phyloP scores from a whole-genome alignment of 2,797 vertebrate species.

The Myotis planiceps region DNA sequence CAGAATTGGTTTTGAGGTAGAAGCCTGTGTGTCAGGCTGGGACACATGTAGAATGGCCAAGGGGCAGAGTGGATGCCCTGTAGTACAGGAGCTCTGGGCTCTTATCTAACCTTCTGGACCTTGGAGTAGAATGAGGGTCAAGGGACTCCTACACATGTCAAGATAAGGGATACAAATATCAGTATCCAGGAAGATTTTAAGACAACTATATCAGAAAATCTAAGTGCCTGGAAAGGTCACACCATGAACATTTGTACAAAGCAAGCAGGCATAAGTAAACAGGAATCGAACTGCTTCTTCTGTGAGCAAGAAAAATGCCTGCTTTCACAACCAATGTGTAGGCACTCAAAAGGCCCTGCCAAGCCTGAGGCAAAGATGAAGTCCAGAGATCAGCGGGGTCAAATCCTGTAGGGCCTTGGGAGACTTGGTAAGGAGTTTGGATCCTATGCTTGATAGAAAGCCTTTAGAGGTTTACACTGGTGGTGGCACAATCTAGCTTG shows the following conservation, averaged over 20 bases:
- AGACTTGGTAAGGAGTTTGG: too few relatives aligned
- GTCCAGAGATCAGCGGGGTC: not conserved
- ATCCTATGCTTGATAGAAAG: not conserved
- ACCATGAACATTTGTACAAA: not conserved
- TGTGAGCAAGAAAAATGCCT: accelerated
- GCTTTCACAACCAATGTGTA: not conserved
- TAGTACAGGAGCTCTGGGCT: accelerated
- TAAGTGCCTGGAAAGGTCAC: not conserved
- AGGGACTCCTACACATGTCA: not conserved
- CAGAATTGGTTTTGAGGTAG: not conserved
- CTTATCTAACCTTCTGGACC: not conserved
- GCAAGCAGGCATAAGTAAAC: not conserved
- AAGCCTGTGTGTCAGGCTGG: not conserved
- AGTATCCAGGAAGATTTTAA: not conserved
- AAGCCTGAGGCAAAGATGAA: too few relatives aligned
- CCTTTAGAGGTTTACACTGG: not conserved
- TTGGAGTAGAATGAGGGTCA: not conserved
- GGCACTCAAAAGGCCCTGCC: accelerated
- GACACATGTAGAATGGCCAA: too few relatives aligned
- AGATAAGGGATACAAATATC: not conserved
- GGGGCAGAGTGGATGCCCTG: accelerated
- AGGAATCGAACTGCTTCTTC: not conserved
- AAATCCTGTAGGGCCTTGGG: not conserved
- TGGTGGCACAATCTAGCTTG: not conserved
- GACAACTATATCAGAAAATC: not conserved